A percentile compares a stretch with the other conserved stretches of the same genome.
Conservation (phyloP, 2,113 vertebrate genomes). For the Artemisiospiza belli region DNA sequence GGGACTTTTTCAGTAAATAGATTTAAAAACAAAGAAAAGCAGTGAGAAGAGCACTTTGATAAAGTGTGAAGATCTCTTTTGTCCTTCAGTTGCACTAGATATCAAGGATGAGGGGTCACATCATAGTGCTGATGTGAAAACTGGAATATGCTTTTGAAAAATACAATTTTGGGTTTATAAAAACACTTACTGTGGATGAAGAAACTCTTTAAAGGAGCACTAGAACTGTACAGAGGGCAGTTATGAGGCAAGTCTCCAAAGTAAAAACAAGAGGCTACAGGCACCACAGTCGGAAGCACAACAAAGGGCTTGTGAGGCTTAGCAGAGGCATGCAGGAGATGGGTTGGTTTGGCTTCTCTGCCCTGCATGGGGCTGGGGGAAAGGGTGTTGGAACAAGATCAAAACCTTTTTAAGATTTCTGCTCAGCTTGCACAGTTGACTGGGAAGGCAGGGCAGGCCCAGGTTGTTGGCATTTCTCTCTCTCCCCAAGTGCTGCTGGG, state of each 20-base stretch:
- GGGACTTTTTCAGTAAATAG: background rate
- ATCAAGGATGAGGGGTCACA: background rate
- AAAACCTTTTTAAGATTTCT: conserved; percentile 13
- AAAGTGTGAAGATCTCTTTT: background rate
- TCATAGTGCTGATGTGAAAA: background rate
- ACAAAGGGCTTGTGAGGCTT: conserved; percentile 53
- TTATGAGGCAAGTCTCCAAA: conserved; percentile 25
- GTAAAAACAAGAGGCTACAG: background rate
- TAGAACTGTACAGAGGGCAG: background rate
- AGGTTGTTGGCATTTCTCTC: background rate
- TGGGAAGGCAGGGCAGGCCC: background rate
- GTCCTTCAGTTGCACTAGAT: background rate
- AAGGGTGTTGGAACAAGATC: conserved; percentile 49
- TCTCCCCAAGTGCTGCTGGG: background rate
- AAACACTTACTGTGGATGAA: conserved; percentile 22
- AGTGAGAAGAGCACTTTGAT: background rate
- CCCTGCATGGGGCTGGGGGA: conserved; percentile 4
- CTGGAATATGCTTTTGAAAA: conserved; percentile 19
- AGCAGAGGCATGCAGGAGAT: conserved; percentile 32
- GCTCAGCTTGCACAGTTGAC: conserved; percentile 18
- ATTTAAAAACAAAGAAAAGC: background rate
- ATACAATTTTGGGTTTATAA: background rate
- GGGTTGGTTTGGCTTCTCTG: conserved; percentile 19
- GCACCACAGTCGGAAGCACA: conserved; percentile 18
- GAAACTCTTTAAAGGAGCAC: background rate